Percentiles rank a stretch among this genome's conserved stretches.
Evolutionary conservation across 37 sponge, comb jelly and placozoan genomes (phyloP).

Genomic region (Beroe ovata): DNA sequence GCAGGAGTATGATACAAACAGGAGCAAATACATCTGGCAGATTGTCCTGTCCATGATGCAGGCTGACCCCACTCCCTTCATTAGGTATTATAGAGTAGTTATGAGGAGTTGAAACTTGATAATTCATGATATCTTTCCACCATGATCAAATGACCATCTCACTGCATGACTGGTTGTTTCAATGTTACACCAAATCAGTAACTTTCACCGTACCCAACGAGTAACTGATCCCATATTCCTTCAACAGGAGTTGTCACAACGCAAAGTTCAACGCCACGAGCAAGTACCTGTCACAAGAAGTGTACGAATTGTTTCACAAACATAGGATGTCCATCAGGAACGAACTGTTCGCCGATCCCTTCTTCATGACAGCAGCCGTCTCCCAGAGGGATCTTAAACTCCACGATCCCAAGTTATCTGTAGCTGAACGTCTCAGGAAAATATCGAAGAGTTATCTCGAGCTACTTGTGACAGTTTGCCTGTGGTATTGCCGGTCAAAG

Average conservation of each 20-base stretch:
- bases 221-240: no score
- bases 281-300: constrained; percentile 62
- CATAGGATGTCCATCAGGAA: constrained; percentile 63
- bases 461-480: constrained; percentile 45
- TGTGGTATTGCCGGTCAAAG: constrained; percentile 25
- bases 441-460: constrained; percentile 64
- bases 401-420: constrained; percentile 11
- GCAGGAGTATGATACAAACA: constrained; percentile 61
- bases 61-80: constrained; percentile 61
- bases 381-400: not conserved
- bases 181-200: no score
- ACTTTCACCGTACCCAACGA: no score
- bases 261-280: constrained; percentile 63
- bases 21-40: constrained; percentile 67
- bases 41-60: constrained; percentile 53
- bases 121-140: no score
- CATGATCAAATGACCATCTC: no score
- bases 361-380: constrained; percentile 57
- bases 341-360: constrained; percentile 49
- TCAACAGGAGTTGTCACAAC: constrained; percentile 50
- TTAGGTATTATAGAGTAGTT: no score
- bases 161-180: no score
- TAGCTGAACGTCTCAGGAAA: constrained; percentile 60
- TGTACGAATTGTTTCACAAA: constrained; percentile 57
- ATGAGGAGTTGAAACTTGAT: no score